Conservation (phyloP, 2,113 vertebrate species). For the Gallinago undulata region DNA sequence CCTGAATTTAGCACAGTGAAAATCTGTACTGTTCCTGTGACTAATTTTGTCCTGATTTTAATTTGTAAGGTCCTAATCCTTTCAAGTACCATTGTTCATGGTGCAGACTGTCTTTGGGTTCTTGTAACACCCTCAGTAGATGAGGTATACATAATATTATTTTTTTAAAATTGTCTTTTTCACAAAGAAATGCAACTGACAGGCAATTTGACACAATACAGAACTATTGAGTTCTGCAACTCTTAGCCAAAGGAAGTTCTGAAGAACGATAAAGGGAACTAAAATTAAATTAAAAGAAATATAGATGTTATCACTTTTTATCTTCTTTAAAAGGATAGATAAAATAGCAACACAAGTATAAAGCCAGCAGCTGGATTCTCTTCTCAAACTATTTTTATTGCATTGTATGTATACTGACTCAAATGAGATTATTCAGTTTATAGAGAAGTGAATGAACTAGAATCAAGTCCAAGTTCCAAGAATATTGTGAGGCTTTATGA, state of each 20-base stretch:
- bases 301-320: neutral
- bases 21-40: neutral
- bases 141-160: neutral
- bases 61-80: neutral
- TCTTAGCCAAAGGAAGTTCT: neutral
- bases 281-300: neutral
- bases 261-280: neutral
- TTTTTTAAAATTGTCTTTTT: neutral
- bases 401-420: neutral
- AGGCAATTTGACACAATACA: neutral
- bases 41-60: neutral
- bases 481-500: neutral
- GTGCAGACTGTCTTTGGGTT: neutral
- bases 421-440: neutral
- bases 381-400: neutral
- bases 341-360: neutral
- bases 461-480: neutral
- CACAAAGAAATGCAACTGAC: neutral
- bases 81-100: neutral
- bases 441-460: neutral
- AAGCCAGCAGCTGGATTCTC: neutral
- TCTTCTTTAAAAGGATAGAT: neutral
- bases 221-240: neutral
- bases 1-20: neutral
- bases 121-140: neutral